These are phyloP conservation scores for Ceratothoa steindachneri DNA, from an alignment of 2,888 invertebrate species.

Conservation along the genomic window DNA sequence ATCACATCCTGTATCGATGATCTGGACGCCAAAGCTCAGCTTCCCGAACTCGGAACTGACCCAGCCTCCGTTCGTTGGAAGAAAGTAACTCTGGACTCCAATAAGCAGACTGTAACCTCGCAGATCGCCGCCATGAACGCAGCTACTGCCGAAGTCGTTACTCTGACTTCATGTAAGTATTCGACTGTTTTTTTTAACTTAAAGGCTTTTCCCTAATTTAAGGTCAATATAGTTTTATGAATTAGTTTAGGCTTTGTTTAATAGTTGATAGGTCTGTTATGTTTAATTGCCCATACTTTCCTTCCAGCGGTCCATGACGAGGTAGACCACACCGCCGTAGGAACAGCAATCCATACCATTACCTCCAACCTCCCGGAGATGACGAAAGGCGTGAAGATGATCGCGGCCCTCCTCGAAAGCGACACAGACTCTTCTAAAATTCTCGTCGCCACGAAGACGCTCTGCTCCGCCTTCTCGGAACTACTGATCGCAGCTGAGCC, in stretches of 20 bases:
- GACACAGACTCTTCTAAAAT: conserved; percentile 78
- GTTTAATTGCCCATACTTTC: background rate
- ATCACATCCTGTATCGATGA: conserved; percentile 81
- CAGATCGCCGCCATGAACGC: conserved; percentile 99
- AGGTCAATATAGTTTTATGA: conserved; percentile 1
- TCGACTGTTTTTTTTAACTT: background rate
- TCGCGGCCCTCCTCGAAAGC: conserved; percentile 86
- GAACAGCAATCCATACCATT: conserved; percentile 94
- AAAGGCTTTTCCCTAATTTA: background rate
- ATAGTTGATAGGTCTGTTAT: too few relatives aligned
- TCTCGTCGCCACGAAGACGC: conserved; percentile 82
- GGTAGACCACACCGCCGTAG: conserved; percentile 62
- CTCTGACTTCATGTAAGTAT: conserved; percentile 68
- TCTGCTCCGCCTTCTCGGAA: conserved; percentile 91
- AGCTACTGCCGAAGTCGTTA: conserved; percentile 94
- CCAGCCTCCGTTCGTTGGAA: conserved; percentile 86
- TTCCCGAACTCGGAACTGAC: conserved; percentile 75
- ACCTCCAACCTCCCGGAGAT: conserved; percentile 94
- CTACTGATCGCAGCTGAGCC: conserved; percentile 93
- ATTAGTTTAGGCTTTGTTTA: too few relatives aligned
- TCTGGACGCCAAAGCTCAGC: conserved; percentile 60
- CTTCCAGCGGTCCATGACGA: conserved; percentile 69
- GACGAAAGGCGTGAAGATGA: conserved; percentile 83
- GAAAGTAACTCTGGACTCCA: conserved; percentile 86
- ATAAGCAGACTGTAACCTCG: conserved; percentile 91